Base-by-base conservation (phyloP, 1,140 invertebrate species). In the Brachionus calyciflorus region DNA sequence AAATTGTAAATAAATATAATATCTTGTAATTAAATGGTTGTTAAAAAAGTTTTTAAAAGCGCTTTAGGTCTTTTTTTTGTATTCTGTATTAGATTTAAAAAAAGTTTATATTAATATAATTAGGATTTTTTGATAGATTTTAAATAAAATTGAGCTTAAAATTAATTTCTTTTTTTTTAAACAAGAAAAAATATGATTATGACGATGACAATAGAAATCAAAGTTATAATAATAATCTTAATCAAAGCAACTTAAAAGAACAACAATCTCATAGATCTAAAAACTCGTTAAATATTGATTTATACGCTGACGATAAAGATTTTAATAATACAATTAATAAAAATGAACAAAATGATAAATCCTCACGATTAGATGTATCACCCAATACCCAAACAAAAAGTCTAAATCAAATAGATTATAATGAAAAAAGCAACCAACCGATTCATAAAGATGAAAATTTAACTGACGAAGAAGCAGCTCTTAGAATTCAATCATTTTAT, bases 401-500 rank as follows among this genome's bases (percentile, higher is more conserved):
- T 60, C n/a, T 33, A 60, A 65, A 46, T 46, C 5, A 33, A 10
- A 6, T 17, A 28, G 17, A 57, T 33, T 10, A 14, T 57, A 21
- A 57, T 57, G 10, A 57, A 57, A 57, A 57, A 12, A 3, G 53
- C 7, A 28, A n/a, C n/a, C n/a, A n/a, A n/a, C n/a, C 37, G n/a
- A 51, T 46, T 55, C 10, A 55, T 30, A 55, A 28, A 49, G 24
- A 49, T 73, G 26, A 73, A 51, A 33, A 26, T 21, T 51, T 33
- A 46, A 49, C 1, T 51, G 73, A 57, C 14, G 12, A 76, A 14
- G 30, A 57, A 48, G 73, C 73, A 19, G 73, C 73, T 14, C 55
- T 17, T 14, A 46, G 37, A 57, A 76, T 76, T 24, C 73, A 76
- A 48, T 55, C 73, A 7, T 19, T 9, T 33, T 76, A 57, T 33